Evolutionary conservation across 2,797 vertebrate species (phyloP), one percentile per base, ranked within the genome.

Genomic region (Gymnocypris eckloni): DNA sequence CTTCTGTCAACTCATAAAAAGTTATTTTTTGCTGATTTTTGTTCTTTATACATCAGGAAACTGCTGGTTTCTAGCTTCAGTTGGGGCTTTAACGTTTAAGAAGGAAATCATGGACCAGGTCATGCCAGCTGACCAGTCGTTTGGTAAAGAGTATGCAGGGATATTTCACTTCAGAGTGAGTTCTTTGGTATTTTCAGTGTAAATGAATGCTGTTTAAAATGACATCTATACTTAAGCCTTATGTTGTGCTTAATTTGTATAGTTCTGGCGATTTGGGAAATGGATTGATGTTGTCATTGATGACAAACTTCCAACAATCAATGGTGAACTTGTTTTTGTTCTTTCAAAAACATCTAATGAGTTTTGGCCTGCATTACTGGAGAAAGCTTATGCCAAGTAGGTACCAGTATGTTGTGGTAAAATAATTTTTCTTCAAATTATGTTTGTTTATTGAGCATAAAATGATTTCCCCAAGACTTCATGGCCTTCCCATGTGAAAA

Each of bases 341-440:
- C 94, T 90, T 39, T 96, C 96, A 1, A 95, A 91, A 90, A 93
- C 89, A 41, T 92, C 92, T 59, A 96, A 94, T 22, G 93, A 97
- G 84, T 98, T 98, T 91, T 98, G 97, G 97, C 96, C 96, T 82
- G 94, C 96, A 66, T 92, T 98, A 92, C 89, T 98, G 93, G 97
- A 97, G 92, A 97, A 98, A 91, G 96, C 97, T 25, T 97, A 97
- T 87, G 97, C 96, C 82, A 97, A 98, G 97, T 98, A 96, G 88
- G 95, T 91, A 6, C 12, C 33, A 39, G 1, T 43, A 12, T 43
- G 20, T 43, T 43, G 41, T 43, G 52, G 4, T 69, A 20, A 67
- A 39, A 77, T 37, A 0, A 15, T 61, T 25, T 2, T 50, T 43
- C 22, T 22, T 33, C 50, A 52, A 52, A 52, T 3, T 5, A 5